Evolutionary conservation across 2,113 vertebrate genomes (phyloP).

Genomic region (Syngnathus typhle): DNA sequence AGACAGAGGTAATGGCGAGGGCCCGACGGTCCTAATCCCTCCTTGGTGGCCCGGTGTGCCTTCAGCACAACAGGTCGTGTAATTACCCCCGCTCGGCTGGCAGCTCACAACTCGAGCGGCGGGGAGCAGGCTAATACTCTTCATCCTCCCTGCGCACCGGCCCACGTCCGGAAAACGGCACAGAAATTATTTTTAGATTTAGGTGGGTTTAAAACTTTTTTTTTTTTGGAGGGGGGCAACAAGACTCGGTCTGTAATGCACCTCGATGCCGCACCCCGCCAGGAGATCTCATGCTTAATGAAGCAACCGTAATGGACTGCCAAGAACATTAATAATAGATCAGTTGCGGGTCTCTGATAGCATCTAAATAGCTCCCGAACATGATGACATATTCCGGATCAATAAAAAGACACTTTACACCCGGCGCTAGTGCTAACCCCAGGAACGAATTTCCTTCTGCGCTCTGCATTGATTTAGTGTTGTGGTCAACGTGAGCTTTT

Average conservation of each 20-base stretch:
- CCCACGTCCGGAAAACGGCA: conserved; percentile 41
- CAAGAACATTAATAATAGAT: conserved; percentile 58
- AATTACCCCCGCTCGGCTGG: conserved; percentile 89
- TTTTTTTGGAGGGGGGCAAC: background rate
- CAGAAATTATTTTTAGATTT: too few species aligned
- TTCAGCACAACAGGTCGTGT: conserved; percentile 90
- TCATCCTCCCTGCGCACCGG: conserved; percentile 66
- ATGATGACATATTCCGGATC: conserved; percentile 51
- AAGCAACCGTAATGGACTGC: conserved; percentile 35
- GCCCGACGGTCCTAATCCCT: conserved; percentile 81
- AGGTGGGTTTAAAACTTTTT: background rate
- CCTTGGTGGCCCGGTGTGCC: conserved; percentile 84
- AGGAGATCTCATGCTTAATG: conserved; percentile 50
- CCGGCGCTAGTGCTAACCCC: conserved; percentile 7
- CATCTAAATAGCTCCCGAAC: conserved; percentile 47
- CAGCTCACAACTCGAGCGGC: conserved; percentile 80
- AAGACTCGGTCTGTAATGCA: conserved; percentile 7
- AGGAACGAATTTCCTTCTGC: conserved; percentile 9
- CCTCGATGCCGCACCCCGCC: conserved; percentile 2
- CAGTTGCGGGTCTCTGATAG: conserved; percentile 36
- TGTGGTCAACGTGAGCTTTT: conserved; percentile 11
- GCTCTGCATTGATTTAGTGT: conserved; percentile 35
- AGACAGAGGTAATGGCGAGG: conserved; percentile 60
- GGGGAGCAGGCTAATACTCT: conserved; percentile 91
- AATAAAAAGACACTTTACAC: conserved; percentile 28